Evolutionary conservation across 2,113 vertebrate species (phyloP).

Genomic region (Onychostruthus taczanowskii): DNA sequence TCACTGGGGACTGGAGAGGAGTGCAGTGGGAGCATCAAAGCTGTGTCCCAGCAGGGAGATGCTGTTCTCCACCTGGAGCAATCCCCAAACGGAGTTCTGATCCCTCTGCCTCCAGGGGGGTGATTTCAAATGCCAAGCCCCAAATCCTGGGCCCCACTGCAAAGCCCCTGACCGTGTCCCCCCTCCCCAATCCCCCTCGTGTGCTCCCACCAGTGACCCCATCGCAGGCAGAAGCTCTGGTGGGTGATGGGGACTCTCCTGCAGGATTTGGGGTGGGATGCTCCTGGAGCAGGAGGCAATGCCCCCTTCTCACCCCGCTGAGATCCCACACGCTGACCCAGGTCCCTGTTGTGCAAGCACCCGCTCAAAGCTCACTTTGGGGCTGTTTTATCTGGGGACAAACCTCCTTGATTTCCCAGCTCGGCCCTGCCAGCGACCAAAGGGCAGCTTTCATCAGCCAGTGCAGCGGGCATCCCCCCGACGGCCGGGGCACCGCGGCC

Average conservation of each 20-base stretch:
- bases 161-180: accelerated
- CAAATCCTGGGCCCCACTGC: too few relatives aligned
- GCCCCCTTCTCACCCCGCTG: background rate
- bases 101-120: accelerated
- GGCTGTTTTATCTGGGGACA: conserved; percentile 30
- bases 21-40: too few relatives aligned
- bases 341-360: background rate
- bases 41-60: background rate
- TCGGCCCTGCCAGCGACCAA: background rate
- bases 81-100: background rate
- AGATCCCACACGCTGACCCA: background rate
- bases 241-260: background rate
- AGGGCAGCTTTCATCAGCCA: conserved; percentile 53
- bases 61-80: background rate
- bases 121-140: too few relatives aligned
- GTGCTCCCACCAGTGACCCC: background rate
- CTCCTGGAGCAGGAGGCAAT: background rate
- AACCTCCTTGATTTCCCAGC: background rate
- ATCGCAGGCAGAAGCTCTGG: accelerated
- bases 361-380: conserved; percentile 38
- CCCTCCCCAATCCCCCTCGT: accelerated
- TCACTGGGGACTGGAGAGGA: background rate
- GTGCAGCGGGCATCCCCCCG: background rate
- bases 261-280: accelerated
- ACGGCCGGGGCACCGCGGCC: background rate